Conservation (phyloP, 2,888 invertebrate genomes). For the Tipula helvola region DNA sequence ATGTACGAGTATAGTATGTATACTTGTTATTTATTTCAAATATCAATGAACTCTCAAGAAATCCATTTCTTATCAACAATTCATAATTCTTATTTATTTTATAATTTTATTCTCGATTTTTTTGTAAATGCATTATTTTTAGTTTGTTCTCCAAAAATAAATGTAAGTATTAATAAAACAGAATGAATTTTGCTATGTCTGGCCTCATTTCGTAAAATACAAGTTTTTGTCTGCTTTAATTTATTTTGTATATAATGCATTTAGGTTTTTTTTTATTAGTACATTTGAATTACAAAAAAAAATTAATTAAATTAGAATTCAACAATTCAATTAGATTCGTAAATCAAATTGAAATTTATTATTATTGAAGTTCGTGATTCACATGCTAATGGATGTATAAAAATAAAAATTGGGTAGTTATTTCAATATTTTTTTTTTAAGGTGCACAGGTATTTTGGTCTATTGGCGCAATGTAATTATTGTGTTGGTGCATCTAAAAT, state of each 20-base stretch:
- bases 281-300: neutral
- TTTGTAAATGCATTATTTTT: neutral
- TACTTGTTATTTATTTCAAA: neutral
- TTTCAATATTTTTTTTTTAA: neutral
- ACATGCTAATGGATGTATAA: neutral
- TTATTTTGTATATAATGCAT: neutral
- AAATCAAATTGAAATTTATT: neutral
- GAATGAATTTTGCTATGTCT: neutral
- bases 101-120: neutral
- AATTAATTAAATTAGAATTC: neutral
- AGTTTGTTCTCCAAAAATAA: neutral
- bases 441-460: neutral
- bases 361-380: neutral
- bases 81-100: neutral
- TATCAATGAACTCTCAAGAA: neutral
- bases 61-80: conserved; percentile 4
- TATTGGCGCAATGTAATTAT: neutral
- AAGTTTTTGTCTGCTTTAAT: neutral
- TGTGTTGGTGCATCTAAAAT: neutral
- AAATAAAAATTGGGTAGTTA: neutral
- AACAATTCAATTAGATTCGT: neutral
- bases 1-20: neutral
- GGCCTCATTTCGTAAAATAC: neutral
- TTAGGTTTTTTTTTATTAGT: neutral
- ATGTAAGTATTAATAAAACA: neutral